Evolutionary conservation across 2,888 invertebrate genomes (phyloP).

Genomic region (Sinopyrophorus schimmeli): DNA sequence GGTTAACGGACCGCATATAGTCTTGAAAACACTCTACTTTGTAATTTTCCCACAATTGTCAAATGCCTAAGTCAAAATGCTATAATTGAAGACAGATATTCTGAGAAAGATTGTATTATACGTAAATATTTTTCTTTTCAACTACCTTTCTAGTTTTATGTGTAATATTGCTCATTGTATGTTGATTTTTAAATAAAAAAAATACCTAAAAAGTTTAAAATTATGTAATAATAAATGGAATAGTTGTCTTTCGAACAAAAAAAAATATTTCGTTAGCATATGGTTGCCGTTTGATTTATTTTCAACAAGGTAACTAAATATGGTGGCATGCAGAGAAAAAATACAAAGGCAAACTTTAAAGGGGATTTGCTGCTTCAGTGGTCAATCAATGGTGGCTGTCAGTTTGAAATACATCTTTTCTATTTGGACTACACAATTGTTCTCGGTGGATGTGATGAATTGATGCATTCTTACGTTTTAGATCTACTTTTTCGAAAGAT

Average conservation of each 20-base stretch:
- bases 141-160: too few species aligned
- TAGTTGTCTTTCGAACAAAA: neutral
- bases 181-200: too few species aligned
- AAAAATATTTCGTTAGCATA: conserved; percentile 9
- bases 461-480: conserved; percentile 21
- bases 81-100: conserved; percentile 13
- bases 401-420: conserved; percentile 30
- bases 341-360: conserved; percentile 24
- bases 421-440: conserved; percentile 26
- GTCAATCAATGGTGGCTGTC: conserved; percentile 29
- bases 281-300: conserved; percentile 23
- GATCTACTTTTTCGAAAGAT: conserved; percentile 15
- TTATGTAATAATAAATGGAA: too few species aligned
- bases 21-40: conserved; percentile 10
- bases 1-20: conserved; percentile 13
- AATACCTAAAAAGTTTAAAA: too few species aligned
- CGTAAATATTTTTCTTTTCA: too few species aligned
- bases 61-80: conserved; percentile 10
- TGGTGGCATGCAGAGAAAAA: conserved; percentile 21
- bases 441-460: conserved; percentile 26
- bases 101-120: too few species aligned
- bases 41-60: conserved; percentile 23
- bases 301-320: conserved; percentile 29
- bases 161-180: too few species aligned
- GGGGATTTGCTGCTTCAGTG: conserved; percentile 29